Percentiles rank a stretch among this genome's conserved stretches.
phyloP scores from a whole-genome alignment of 1,140 invertebrate species.

The honey bee (Apis mellifera) region Amel_HAv3.1 CM009945.2:628001-628500 shows the following conservation, averaged over 20 bases:
- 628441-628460: constrained; percentile 66
- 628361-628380: constrained; percentile 70
- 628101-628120: not conserved
- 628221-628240: constrained; percentile 19
- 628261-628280: constrained; percentile 71
- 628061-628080: not conserved
- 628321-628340: constrained; percentile 79
- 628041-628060: too few relatives aligned
- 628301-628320: constrained; percentile 77
- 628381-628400: constrained; percentile 69
- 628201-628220: constrained; percentile 13
- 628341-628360: constrained; percentile 78
- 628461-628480: constrained; percentile 64
- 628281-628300: constrained; percentile 73
- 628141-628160: not conserved
- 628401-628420: constrained; percentile 68
- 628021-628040: not conserved
- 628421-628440: constrained; percentile 68
- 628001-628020: not conserved
- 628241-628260: constrained; percentile 46
- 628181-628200: not conserved
- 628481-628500: constrained; percentile 80
- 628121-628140: not conserved
- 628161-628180: not conserved
- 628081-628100: not conserved